Evolutionary conservation across 1,140 invertebrate genomes (phyloP), one percentile per base, ranked within the genome.

Genomic region (Brachionus calyciflorus): DNA sequence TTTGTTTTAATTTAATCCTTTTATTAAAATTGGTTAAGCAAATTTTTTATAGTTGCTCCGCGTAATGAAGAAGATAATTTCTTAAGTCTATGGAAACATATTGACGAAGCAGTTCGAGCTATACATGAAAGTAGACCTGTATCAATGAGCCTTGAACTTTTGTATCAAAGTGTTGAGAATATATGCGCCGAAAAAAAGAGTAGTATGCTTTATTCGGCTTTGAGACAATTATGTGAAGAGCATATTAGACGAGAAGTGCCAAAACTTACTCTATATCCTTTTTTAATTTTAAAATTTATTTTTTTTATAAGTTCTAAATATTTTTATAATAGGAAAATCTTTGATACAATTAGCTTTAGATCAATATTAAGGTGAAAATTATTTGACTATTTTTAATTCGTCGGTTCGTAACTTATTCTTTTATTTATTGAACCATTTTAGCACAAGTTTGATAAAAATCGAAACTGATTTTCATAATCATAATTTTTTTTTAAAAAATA

Each of bases 101-200:
- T 76, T 14, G 49, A 76, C n/a, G 51, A 76, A 76, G 73, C 73
- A 14, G 49, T 76, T 0, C 2, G 44, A 48, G 73, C 73, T 30
- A 76, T 76, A 19, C 51, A 55, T 19, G 49, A 76, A 37, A 41
- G 73, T 55, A 41, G 17, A 21, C 49, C 49, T 17, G 33, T 55
- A 17, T 37, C 73, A n/a, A 76, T 46, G 21, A 76, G 49, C 26
- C 30, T 55, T 19, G 73, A 76, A 57, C 24, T 55, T 21, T 26
- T 76, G 10, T 76, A 76, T 26, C 73, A 49, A 55, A 33, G 37
- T 48, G 49, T 76, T 7, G 73, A 76, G 28, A 55, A 76, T 60
- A 28, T 76, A 28, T 76, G 73, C 40, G 49, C 73, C 14, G 30
- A 55, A 60, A 55, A 55, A 76, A 76, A 41, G 24, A 21, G 26